These are phyloP conservation scores for Lagopus leucura DNA, from an alignment of 2,113 vertebrate species.

Conservation along the genomic window DNA sequence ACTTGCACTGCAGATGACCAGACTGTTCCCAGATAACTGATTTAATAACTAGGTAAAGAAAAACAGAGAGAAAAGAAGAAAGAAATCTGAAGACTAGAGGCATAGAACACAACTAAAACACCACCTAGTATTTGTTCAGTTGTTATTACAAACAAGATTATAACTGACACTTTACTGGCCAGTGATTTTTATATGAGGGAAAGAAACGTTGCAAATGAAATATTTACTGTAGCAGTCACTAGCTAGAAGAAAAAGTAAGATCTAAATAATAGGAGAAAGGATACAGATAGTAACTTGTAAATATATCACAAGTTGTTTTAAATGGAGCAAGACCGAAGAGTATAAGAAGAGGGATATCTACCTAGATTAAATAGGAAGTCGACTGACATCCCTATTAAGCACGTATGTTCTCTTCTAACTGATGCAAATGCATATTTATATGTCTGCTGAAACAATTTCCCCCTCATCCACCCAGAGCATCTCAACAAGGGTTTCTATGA, in stretches of 20 bases:
- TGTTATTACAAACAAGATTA: not conserved
- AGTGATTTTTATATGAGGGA: not conserved
- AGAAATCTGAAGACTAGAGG: not conserved
- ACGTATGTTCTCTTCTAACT: not conserved
- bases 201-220: not conserved
- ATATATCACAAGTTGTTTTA: not conserved
- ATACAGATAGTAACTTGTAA: not conserved
- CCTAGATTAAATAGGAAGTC: not conserved
- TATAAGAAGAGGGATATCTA: not conserved
- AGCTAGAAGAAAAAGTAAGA: not conserved
- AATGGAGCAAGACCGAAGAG: not conserved
- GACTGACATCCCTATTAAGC: not conserved
- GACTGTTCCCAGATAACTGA: not conserved
- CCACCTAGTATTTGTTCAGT: not conserved
- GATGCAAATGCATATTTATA: not conserved
- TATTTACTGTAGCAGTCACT: not conserved
- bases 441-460: not conserved
- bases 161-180: not conserved
- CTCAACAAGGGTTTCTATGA: not conserved
- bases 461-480: not conserved
- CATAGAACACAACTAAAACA: not conserved
- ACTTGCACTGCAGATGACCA: not conserved
- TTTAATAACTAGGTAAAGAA: conserved; percentile 17
- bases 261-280: not conserved
- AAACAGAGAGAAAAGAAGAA: conserved; percentile 1